Conservation (phyloP, 2,113 vertebrate species). For the Euleptes europaea region DNA sequence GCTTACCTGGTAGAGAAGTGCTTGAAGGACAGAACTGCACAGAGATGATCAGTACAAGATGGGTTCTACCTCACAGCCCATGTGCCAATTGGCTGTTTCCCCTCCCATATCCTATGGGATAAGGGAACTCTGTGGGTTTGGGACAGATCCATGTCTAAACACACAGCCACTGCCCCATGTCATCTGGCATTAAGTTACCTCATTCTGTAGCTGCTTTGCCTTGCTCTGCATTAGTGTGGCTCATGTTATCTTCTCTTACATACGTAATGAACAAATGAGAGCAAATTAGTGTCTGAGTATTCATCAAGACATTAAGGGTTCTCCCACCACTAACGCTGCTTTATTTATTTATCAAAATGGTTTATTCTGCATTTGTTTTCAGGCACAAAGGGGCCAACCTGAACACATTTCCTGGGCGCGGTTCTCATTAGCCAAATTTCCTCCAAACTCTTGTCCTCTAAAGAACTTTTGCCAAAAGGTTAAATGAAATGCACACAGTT, state of each 20-base stretch:
- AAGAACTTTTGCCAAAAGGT: conserved; percentile 74
- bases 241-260: conserved; percentile 34
- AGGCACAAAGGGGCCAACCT: conserved; percentile 61
- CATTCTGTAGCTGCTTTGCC: background rate
- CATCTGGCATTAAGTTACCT: background rate
- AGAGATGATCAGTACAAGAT: too few species aligned
- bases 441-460: conserved; percentile 66
- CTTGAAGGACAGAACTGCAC: too few species aligned
- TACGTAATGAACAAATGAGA: conserved; percentile 29
- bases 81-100: too few species aligned
- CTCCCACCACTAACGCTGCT: background rate
- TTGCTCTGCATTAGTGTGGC: background rate
- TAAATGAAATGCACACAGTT: conserved; percentile 70
- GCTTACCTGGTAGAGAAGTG: too few species aligned
- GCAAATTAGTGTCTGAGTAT: conserved; percentile 23
- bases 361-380: conserved; percentile 66
- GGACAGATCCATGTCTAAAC: background rate
- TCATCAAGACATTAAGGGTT: background rate
- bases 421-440: conserved; percentile 71
- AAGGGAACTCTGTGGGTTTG: background rate
- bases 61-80: too few species aligned
- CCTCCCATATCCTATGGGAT: too few species aligned
- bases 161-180: background rate
- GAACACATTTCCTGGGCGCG: conserved; percentile 55
- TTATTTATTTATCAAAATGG: conserved; percentile 57